phyloP scores from a whole-genome alignment of 2,113 vertebrate species.

The Brachyhypopomus occidentalis region DNA sequence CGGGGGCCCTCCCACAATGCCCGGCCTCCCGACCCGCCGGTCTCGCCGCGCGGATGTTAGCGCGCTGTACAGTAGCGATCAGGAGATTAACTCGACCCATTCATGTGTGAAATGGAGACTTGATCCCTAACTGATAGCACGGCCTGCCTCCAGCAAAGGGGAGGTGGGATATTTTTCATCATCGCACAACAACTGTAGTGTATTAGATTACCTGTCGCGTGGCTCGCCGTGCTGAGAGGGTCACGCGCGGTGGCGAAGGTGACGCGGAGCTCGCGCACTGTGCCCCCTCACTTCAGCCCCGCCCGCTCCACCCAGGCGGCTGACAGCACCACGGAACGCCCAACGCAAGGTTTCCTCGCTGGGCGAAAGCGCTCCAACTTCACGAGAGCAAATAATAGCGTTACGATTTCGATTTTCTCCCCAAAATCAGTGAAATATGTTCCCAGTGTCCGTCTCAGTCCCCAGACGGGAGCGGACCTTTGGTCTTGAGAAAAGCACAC shows the following conservation, averaged over 20 bases:
- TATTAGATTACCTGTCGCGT: constrained; percentile 68
- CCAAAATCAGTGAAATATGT: constrained; percentile 16
- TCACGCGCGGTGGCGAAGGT: constrained; percentile 56
- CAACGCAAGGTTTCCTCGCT: constrained; percentile 26
- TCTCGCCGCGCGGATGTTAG: constrained; percentile 51
- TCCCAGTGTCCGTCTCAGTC: not conserved
- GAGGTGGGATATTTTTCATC: constrained; percentile 63
- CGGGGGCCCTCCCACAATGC: constrained; percentile 56
- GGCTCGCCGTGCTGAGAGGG: constrained; percentile 53
- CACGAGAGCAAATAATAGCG: constrained; percentile 30
- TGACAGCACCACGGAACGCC: not conserved
- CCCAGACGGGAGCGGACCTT: no score
- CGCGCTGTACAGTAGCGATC: constrained; percentile 72
- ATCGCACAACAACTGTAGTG: constrained; percentile 67
- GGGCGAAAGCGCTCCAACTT: no score
- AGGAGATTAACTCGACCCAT: constrained; percentile 75
- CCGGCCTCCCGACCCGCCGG: constrained; percentile 43
- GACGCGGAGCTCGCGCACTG: not conserved
- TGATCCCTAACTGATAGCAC: constrained; percentile 72
- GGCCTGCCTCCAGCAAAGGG: constrained; percentile 66
- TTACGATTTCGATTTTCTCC: constrained; percentile 24
- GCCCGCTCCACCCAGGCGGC: not conserved
- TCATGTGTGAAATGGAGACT: constrained; percentile 80
- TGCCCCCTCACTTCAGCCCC: constrained; percentile 47
- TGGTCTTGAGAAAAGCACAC: no score